These are phyloP conservation scores for Prionace glauca DNA, from an alignment of 2,797 vertebrate genomes.

Conservation along the genomic window DNA sequence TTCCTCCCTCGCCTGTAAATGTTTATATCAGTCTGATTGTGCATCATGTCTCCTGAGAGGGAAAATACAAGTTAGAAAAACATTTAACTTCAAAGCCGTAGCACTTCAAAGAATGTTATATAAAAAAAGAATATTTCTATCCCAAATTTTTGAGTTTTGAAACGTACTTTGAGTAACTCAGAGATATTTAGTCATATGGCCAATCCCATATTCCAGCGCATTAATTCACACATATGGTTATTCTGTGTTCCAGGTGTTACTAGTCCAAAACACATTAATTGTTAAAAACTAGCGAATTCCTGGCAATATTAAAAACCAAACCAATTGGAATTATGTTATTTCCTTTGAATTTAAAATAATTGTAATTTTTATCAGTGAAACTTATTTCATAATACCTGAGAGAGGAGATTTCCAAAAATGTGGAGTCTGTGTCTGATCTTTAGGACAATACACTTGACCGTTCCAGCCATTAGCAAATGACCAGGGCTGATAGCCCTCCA, in stretches of 20 bases:
- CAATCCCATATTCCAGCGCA: no score
- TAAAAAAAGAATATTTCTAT: neutral
- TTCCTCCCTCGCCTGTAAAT: conserved; percentile 67
- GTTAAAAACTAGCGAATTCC: neutral
- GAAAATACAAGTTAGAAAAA: neutral
- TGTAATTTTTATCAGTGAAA: neutral
- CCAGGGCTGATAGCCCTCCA: conserved; percentile 74
- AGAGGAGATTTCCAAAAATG: conserved; percentile 76
- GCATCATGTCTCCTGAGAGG: conserved; percentile 60
- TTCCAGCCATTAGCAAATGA: conserved; percentile 74
- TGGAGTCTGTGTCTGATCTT: conserved; percentile 70
- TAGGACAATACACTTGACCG: conserved; percentile 69
- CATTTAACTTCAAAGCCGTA: neutral
- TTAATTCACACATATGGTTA: neutral
- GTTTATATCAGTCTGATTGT: conserved; percentile 68
- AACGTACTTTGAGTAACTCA: neutral
- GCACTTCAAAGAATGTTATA: neutral
- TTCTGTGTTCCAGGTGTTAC: neutral
- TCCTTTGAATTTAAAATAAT: neutral
- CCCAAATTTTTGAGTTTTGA: neutral
- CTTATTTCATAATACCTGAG: conserved; percentile 59
- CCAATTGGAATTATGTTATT: neutral
- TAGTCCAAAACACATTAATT: neutral
- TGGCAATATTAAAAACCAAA: neutral
- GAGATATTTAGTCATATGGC: neutral